These are phyloP conservation scores for Sarcophaga bullata DNA, from an alignment of 1,140 invertebrate genomes.

Conservation along the genomic window DNA sequence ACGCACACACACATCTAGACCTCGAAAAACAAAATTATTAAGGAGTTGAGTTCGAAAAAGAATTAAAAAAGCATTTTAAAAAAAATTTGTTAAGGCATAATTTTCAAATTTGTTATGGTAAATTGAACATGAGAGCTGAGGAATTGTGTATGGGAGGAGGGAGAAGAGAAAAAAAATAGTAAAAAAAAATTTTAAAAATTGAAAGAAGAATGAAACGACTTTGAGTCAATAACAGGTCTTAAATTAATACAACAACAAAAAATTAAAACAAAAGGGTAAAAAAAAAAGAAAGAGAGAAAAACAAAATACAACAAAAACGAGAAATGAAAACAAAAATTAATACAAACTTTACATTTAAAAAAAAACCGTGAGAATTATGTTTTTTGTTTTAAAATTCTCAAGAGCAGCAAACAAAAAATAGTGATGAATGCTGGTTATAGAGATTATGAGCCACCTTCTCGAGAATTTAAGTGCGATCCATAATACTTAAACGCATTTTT, in stretches of 20 bases:
- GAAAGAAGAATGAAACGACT: neutral
- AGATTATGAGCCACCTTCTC: slow-evolving; percentile 20
- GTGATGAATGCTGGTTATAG: neutral
- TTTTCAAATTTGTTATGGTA: slow-evolving; percentile 37
- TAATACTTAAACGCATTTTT: slow-evolving; percentile 41
- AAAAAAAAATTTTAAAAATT: neutral
- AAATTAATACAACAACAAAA: neutral
- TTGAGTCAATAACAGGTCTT: slow-evolving; percentile 26
- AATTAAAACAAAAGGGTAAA: neutral
- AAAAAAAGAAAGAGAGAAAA: neutral
- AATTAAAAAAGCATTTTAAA: slow-evolving; percentile 36
- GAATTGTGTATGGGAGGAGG: neutral
- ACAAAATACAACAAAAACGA: neutral
- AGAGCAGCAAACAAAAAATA: neutral
- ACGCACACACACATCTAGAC: neutral
- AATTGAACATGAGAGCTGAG: neutral
- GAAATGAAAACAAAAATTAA: neutral
- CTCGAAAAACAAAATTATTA: neutral
- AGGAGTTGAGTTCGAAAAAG: slow-evolving; percentile 6
- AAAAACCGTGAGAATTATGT: slow-evolving; percentile 23
- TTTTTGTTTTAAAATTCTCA: slow-evolving; percentile 15
- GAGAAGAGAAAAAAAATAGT: neutral
- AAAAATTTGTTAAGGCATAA: slow-evolving; percentile 25
- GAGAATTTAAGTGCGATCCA: neutral
- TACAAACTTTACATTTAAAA: neutral